phyloP scores from a whole-genome alignment of 2,888 invertebrate genomes.

The Emmelina monodactyla region DNA sequence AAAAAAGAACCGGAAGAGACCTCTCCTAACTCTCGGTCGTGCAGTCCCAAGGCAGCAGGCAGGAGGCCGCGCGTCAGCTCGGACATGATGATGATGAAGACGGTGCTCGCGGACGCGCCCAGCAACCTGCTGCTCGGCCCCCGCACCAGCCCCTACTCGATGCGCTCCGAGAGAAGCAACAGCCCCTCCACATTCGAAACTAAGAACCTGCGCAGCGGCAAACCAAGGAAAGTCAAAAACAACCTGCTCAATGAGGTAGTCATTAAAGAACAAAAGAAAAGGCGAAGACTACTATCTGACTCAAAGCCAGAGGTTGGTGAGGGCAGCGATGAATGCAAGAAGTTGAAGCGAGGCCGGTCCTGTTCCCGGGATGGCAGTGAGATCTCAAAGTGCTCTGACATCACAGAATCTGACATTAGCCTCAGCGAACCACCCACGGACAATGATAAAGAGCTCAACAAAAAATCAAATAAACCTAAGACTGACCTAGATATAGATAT shows the following conservation, averaged over 20 bases:
- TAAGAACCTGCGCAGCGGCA: constrained; percentile 71
- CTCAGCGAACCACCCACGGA: constrained; percentile 63
- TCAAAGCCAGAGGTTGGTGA: constrained; percentile 51
- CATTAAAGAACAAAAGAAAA: constrained; percentile 62
- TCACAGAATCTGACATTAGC: constrained; percentile 70
- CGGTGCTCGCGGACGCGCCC: constrained; percentile 45
- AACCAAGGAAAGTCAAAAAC: constrained; percentile 68
- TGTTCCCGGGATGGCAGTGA: constrained; percentile 67
- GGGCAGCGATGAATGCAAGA: constrained; percentile 44
- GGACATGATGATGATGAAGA: constrained; percentile 57
- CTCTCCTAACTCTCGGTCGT: constrained; percentile 48
- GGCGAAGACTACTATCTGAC: constrained; percentile 63
- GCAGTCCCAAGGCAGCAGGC: constrained; percentile 53
- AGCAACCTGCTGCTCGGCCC: constrained; percentile 43
- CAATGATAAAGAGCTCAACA: constrained; percentile 55
- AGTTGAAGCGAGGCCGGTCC: constrained; percentile 52
- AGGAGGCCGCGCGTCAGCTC: constrained; percentile 49
- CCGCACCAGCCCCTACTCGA: constrained; percentile 67
- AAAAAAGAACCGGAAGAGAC: constrained; percentile 56
- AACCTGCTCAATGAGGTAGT: constrained; percentile 65
- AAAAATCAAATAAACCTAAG: constrained; percentile 63
- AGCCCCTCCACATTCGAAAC: constrained; percentile 56
- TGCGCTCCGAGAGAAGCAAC: constrained; percentile 66
- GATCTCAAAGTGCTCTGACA: constrained; percentile 68
- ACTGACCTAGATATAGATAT: constrained; percentile 65